phyloP scores from a whole-genome alignment of 2,888 invertebrate genomes.

The Melipona beecheii region DNA sequence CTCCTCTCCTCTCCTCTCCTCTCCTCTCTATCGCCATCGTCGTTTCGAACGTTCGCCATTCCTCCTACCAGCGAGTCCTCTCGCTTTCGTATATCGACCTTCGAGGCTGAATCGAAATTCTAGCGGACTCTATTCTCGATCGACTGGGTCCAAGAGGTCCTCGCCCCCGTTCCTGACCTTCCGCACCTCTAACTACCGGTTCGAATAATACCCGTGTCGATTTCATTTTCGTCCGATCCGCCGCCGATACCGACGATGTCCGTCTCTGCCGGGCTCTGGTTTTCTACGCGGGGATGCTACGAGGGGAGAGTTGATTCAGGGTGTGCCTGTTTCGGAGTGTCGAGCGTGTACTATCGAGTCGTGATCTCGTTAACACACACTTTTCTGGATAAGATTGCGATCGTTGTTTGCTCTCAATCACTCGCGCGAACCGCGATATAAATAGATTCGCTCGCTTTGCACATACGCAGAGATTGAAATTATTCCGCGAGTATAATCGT shows the following conservation, averaged over 20 bases:
- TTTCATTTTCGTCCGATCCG: constrained; percentile 40
- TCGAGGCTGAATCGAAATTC: constrained; percentile 59
- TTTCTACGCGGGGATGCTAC: too few relatives aligned
- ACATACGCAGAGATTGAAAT: neutral
- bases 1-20: too few relatives aligned
- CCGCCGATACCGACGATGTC: neutral
- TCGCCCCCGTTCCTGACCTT: constrained; percentile 58
- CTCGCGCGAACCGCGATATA: neutral
- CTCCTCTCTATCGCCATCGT: constrained; percentile 21
- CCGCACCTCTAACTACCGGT: constrained; percentile 56
- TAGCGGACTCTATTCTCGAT: constrained; percentile 48
- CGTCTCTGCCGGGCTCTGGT: neutral
- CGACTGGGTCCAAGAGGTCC: constrained; percentile 56
- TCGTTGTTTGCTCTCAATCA: neutral
- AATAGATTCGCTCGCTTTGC: neutral
- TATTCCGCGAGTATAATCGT: neutral
- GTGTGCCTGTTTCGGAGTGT: neutral
- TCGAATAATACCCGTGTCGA: constrained; percentile 45
- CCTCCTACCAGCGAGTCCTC: constrained; percentile 8
- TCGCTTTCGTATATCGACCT: constrained; percentile 47
- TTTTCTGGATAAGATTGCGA: neutral
- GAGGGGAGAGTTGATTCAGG: accelerated
- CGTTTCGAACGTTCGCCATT: constrained; percentile 9
- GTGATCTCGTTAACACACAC: constrained; percentile 20
- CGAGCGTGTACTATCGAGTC: constrained; percentile 28